Evolutionary conservation across 2,797 vertebrate species (phyloP).

Genomic region (Lithobates sylvaticus): DNA sequence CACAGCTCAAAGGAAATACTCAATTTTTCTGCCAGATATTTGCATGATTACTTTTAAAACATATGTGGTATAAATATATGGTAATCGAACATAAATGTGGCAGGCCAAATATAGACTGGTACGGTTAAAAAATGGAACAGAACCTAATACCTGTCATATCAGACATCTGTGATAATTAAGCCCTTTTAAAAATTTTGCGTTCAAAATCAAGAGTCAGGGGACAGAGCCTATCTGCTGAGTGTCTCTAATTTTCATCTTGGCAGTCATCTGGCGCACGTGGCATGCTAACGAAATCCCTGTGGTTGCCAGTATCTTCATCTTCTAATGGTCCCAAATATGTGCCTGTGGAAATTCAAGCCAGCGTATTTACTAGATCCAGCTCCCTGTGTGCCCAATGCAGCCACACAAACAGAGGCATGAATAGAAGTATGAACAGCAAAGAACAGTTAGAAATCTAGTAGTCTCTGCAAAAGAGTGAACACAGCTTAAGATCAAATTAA

Average conservation of each 20-base stretch:
- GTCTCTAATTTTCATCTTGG: constrained; percentile 1
- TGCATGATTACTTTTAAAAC: neutral
- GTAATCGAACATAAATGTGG: neutral
- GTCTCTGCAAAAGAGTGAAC: neutral
- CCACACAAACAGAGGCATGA: neutral
- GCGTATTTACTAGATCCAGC: neutral
- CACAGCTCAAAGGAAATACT: neutral
- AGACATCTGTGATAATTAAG: neutral
- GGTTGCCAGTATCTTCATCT: neutral
- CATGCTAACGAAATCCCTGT: neutral
- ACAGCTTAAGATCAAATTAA: neutral
- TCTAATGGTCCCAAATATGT: neutral
- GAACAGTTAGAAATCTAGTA: neutral
- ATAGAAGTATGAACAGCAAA: neutral
- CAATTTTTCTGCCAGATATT: neutral
- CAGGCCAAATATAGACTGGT: neutral
- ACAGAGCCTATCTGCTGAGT: neutral
- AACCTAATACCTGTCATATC: neutral
- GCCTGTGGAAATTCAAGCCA: neutral
- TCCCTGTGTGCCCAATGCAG: neutral
- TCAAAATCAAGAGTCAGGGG: neutral
- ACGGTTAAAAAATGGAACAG: neutral
- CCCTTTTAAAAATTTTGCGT: neutral
- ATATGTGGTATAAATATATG: neutral
- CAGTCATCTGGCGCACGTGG: neutral